These are phyloP conservation scores for Chionomys nivalis DNA, from an alignment of 2,113 vertebrate species.

Conservation along the genomic window DNA sequence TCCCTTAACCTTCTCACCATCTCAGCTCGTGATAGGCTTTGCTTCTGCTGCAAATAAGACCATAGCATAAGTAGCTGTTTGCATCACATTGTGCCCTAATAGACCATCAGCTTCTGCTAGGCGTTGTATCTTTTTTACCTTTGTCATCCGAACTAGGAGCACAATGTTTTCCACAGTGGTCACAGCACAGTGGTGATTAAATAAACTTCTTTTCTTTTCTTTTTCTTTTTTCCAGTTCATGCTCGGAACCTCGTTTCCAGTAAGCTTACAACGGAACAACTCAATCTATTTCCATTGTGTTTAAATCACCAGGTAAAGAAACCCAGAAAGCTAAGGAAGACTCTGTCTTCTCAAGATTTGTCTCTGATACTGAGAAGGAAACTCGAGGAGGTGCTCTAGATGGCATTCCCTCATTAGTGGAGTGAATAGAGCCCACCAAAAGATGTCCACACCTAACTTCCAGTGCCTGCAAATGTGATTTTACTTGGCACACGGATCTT, in stretches of 20 bases:
- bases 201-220: background rate
- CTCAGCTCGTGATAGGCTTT: background rate
- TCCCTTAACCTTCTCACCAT: background rate
- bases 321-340: background rate
- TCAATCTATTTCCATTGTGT: background rate
- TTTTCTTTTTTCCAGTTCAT: background rate
- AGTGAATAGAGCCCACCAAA: background rate
- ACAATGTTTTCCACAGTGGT: background rate
- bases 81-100: background rate
- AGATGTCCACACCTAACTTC: background rate
- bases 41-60: background rate
- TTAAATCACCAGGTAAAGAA: constrained; percentile 10
- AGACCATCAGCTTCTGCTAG: background rate
- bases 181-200: background rate
- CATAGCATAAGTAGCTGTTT: background rate
- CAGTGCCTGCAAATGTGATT: background rate
- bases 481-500: background rate
- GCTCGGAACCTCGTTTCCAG: background rate
- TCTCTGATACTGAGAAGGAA: background rate
- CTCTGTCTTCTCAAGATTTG: background rate
- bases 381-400: background rate
- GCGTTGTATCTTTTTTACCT: background rate
- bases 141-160: background rate
- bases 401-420: background rate
- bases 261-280: background rate